Evolutionary conservation across 2,113 vertebrate species (phyloP), one percentile per base, ranked within the genome.

Genomic region (Sander lucioperca): DNA sequence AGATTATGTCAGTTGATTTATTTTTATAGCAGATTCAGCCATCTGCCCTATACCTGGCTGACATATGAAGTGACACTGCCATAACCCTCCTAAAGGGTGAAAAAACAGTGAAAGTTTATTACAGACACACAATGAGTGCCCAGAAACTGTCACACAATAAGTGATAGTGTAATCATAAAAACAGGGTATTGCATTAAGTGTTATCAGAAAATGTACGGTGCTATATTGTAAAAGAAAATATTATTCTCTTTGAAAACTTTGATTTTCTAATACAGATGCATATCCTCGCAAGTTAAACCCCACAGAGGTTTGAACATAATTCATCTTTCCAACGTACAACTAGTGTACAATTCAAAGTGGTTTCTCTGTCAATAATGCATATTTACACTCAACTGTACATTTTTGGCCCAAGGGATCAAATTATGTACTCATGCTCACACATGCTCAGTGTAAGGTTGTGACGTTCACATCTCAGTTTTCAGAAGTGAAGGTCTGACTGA

Each of bases 361-460:
- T 63, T 66, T 79, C 18, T 43, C 3, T 54, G 45, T 81, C 59
- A 84, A 57, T 82, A 86, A 86, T 77, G 54, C n/a, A 77, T 54
- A 61, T 50, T 57, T 75, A 48, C 47, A 62, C 18, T 78, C 39
- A 80, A 59, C 66, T 23, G 3, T 79, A 19, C 59, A 50, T 77
- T 70, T 16, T 63, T 63, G 30, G 18, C 79, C 43, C 33, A 15
- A 45, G 58, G 57, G 70, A 76, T 39, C 47, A 87, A 83, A 85
- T 81, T 63, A 79, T 48, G 57, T n/a, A n/a, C n/a, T n/a, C n/a
- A n/a, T n/a, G n/a, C n/a, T n/a, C n/a, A n/a, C n/a, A n/a, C n/a
- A n/a, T n/a, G n/a, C n/a, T n/a, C n/a, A n/a, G n/a, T 70, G 59
- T 6, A 47, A 50, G 51, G 70, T 14, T 68, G 62, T 66, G 65